Percentiles rank a stretch among this genome's conserved stretches.
These are phyloP conservation scores for Microtus pennsylvanicus DNA, from an alignment of 2,113 vertebrate genomes.

Conservation along the genomic window DNA sequence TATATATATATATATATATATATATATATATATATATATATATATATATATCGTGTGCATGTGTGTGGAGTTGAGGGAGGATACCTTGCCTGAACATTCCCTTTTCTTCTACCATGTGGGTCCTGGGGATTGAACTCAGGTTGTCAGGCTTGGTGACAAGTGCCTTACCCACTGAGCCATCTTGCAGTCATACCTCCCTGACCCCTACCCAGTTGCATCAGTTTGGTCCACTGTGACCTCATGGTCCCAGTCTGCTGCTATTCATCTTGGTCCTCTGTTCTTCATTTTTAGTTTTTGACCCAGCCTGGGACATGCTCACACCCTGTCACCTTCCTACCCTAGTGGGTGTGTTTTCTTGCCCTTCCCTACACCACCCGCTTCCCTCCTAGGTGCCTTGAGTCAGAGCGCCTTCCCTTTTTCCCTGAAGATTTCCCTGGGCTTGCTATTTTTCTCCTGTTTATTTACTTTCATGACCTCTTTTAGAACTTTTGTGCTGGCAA, in stretches of 20 bases:
- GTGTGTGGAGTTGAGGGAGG: neutral
- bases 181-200: neutral
- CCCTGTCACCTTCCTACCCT: neutral
- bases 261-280: neutral
- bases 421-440: neutral
- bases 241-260: no score
- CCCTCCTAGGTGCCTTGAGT: neutral
- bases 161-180: neutral
- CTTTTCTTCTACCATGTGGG: neutral
- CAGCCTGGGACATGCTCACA: neutral
- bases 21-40: no score
- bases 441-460: neutral
- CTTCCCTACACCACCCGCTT: accelerated
- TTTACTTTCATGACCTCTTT: constrained; percentile 38
- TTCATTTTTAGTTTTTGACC: neutral
- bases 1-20: no score
- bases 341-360: neutral
- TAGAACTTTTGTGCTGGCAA: constrained; percentile 18
- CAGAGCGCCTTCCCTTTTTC: neutral
- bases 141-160: neutral
- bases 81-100: neutral
- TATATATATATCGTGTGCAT: neutral
- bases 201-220: neutral
- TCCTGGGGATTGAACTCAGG: neutral
- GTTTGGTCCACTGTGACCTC: no score